Percentiles rank a stretch among this genome's conserved stretches.
Evolutionary conservation across 2,888 invertebrate species (phyloP).

Genomic region (Nomada lathburiana): DNA sequence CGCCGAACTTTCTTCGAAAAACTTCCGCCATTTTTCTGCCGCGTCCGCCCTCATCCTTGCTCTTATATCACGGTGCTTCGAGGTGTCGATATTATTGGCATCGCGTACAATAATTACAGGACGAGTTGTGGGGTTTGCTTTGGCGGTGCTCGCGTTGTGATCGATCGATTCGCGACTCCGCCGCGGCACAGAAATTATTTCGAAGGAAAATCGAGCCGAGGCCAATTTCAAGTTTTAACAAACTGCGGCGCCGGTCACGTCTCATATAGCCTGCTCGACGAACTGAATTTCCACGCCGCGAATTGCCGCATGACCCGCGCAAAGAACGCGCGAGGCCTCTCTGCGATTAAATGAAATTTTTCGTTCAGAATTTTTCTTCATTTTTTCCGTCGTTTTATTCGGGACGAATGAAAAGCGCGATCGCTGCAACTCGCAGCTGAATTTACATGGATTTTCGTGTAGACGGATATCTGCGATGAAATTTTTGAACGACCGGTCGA

Average conservation of each 20-base stretch:
- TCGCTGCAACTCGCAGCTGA: neutral
- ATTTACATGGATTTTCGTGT: neutral
- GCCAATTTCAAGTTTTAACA: conserved; percentile 70
- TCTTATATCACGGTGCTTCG: neutral
- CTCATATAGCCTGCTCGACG: neutral
- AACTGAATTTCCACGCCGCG: conserved; percentile 23
- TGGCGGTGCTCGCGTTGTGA: conserved; percentile 46
- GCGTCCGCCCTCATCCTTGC: neutral
- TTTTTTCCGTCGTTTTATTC: neutral
- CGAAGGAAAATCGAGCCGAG: conserved; percentile 61
- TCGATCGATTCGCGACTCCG: conserved; percentile 56
- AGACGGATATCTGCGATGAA: neutral
- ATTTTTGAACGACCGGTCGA: no score
- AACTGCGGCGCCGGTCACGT: conserved; percentile 51
- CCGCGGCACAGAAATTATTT: conserved; percentile 52
- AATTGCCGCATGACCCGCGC: neutral
- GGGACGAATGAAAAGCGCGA: neutral
- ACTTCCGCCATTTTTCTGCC: conserved; percentile 56
- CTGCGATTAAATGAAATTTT: conserved; percentile 29
- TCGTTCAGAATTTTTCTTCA: conserved; percentile 1
- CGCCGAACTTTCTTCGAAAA: conserved; percentile 53
- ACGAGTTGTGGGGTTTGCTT: conserved; percentile 64
- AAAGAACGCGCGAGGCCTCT: neutral
- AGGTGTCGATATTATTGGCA: conserved; percentile 62
- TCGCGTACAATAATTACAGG: conserved; percentile 68